Conservation (phyloP, 2,113 vertebrate species). For the Dinomys branickii region DNA sequence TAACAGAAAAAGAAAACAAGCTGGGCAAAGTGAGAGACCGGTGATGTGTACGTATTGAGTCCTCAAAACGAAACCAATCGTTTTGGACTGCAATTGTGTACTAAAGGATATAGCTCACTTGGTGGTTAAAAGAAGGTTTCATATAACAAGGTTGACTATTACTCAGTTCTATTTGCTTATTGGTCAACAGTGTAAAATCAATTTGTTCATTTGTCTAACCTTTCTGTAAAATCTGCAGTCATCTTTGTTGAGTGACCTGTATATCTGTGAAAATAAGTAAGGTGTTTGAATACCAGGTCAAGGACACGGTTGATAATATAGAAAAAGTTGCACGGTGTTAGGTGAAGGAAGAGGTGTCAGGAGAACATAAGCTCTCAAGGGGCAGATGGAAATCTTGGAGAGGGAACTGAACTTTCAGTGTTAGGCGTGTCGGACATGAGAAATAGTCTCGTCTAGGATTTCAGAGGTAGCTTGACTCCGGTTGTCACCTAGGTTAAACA, state of each 20-base stretch:
- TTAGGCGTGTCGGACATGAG: neutral
- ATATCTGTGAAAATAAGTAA: conserved; percentile 16
- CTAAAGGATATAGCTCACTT: neutral
- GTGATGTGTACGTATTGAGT: neutral
- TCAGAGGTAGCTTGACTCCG: neutral
- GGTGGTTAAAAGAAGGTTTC: neutral
- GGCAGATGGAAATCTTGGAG: neutral
- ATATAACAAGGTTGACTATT: neutral
- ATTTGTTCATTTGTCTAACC: neutral
- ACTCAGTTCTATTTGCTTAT: neutral
- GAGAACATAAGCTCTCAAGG: neutral
- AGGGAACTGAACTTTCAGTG: neutral
- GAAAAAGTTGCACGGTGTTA: neutral
- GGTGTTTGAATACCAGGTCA: neutral
- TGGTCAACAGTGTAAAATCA: neutral
- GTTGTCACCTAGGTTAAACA: neutral
- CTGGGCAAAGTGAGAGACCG: neutral
- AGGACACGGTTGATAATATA: neutral
- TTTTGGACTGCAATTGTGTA: no score
- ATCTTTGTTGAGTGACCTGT: neutral
- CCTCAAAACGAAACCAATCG: neutral
- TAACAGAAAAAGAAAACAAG: neutral
- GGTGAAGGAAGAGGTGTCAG: neutral
- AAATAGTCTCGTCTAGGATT: neutral
- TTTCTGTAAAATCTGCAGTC: neutral